phyloP scores from a whole-genome alignment of 1,140 invertebrate genomes.

The Homarus americanus region DNA sequence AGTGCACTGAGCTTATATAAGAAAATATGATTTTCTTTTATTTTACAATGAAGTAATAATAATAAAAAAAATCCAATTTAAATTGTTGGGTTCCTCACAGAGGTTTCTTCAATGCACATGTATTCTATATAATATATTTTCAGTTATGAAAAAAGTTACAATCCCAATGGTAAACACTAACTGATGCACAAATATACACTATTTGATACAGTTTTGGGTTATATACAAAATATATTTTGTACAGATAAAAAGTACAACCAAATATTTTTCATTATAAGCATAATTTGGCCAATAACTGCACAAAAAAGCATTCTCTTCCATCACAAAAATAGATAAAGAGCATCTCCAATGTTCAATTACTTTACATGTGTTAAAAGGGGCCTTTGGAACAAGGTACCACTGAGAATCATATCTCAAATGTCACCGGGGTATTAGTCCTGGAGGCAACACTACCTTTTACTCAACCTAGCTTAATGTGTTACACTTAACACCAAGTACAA shows the following conservation, averaged over 20 bases:
- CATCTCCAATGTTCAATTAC: neutral
- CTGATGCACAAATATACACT: constrained; percentile 12
- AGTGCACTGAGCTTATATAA: neutral
- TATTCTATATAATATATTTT: neutral
- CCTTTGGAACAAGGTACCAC: constrained; percentile 7
- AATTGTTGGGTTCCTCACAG: neutral
- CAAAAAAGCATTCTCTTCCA: constrained; percentile 16
- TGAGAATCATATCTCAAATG: constrained; percentile 3
- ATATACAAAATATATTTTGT: constrained; percentile 58
- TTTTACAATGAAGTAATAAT: neutral
- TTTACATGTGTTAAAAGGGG: neutral
- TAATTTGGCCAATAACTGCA: constrained; percentile 5
- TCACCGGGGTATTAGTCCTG: neutral
- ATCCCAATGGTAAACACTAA: neutral
- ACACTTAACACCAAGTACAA: constrained; percentile 1
- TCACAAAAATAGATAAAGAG: neutral
- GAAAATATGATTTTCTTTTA: neutral
- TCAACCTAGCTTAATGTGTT: neutral
- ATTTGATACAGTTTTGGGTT: constrained; percentile 5
- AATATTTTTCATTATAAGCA: constrained; percentile 14
- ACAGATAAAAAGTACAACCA: constrained; percentile 19
- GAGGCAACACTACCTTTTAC: neutral
- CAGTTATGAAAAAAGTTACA: neutral
- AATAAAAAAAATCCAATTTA: neutral
- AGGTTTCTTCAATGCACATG: neutral